Base-by-base conservation (phyloP, 2,113 vertebrate species). In the Sclerurus mexicanus region DNA sequence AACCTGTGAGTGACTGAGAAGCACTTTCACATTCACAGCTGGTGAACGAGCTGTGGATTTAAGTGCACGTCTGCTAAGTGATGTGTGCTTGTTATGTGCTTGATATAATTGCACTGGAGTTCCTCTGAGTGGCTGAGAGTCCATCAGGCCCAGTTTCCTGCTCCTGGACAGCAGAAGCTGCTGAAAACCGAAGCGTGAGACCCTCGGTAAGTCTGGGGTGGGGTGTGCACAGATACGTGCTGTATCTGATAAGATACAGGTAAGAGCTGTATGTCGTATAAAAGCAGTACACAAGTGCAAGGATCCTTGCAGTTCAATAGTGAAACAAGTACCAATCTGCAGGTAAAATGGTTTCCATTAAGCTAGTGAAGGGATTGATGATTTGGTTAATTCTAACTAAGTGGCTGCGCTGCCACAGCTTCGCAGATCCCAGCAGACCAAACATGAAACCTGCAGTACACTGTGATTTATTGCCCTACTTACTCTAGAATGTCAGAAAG, bases 311-410 rank as follows among this genome's bases (percentile, higher is more conserved):
- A 24, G 46, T 69, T 93, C 30, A 66, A 33, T 31, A 62, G 44
- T 10, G 79, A 66, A 75, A 25, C 39, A 30, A 77, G 50, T 50
- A 42, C 80, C 18, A 44, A 79, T 80, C 79, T 35, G 50, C 50
- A 62, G 39, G 50, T 80, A 33, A 83, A 89, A 55, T 21, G 21
- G 14, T 89, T 92, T 84, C 55, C 53, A 89, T 67, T 87, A 84
- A 86, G 64, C 50, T 25, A 6, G 55, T 0, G 15, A 90, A 55
- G 0, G 6, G 74, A 59, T 49, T 17, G 15, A 22, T 63, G 39
- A 89, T 87, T 93, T 89, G 76, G 68, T 93, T 93, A 89, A 81
- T 72, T 90, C 55, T 84, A 77, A 76, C 37, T 37, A 90, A 90
- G 59, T 16, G 56, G 67, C 52, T 93, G 59, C 5, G 0, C 31